phyloP scores from a whole-genome alignment of 2,888 invertebrate genomes.

The Napeogenes inachia region DNA sequence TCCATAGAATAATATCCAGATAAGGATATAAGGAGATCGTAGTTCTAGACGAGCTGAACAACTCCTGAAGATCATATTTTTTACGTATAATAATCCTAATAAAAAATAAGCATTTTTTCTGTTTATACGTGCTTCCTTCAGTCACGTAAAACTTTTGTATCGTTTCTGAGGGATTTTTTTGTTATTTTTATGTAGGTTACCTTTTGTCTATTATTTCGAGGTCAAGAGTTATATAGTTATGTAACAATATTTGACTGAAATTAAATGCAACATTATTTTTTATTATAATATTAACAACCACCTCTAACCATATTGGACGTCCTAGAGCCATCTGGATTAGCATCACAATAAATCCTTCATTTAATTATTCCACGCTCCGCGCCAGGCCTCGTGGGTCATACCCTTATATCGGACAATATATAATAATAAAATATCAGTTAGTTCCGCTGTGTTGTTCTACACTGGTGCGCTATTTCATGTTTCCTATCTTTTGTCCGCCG shows the following conservation, averaged over 20 bases:
- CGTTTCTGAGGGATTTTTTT: slow-evolving; percentile 21
- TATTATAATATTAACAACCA: too few species aligned
- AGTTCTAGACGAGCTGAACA: too few species aligned
- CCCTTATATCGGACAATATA: slow-evolving; percentile 40
- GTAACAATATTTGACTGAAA: too few species aligned
- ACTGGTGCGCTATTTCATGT: slow-evolving; percentile 38
- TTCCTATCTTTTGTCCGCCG: slow-evolving; percentile 10
- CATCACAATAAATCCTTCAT: slow-evolving; percentile 43
- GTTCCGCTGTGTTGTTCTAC: slow-evolving; percentile 48
- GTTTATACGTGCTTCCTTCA: too few species aligned
- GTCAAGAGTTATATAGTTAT: neutral
- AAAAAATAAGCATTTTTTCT: too few species aligned
- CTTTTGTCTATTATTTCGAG: neutral
- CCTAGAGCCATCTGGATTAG: slow-evolving; percentile 9
- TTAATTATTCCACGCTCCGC: slow-evolving; percentile 65
- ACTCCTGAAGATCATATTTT: too few species aligned
- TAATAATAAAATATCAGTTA: slow-evolving; percentile 35
- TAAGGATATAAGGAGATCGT: too few species aligned
- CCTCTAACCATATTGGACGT: slow-evolving; percentile 16
- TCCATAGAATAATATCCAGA: too few species aligned
- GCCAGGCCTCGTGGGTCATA: slow-evolving; percentile 59
- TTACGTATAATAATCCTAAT: too few species aligned
- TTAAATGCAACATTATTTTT: too few species aligned
- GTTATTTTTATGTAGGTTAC: neutral
- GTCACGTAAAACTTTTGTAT: slow-evolving; percentile 30